These are phyloP conservation scores for Siniperca undulata DNA, from an alignment of 2,797 vertebrate genomes.

Conservation along the genomic window DNA sequence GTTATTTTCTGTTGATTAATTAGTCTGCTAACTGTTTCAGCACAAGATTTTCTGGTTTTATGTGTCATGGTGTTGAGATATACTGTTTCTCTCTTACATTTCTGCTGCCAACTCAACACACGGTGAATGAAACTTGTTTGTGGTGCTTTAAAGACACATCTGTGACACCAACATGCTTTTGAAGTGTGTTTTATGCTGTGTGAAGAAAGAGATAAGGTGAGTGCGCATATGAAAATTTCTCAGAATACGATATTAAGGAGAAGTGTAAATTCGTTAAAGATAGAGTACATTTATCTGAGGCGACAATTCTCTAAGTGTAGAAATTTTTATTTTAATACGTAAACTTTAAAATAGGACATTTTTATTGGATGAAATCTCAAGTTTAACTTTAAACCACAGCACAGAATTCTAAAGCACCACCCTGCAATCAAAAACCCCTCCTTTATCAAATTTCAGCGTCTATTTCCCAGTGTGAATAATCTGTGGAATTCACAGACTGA, in stretches of 20 bases:
- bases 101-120: not conserved
- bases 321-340: not conserved
- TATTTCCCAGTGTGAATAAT: not conserved
- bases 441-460: conserved; percentile 22
- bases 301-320: not conserved
- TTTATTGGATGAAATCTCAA: not conserved
- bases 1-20: not conserved
- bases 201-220: not conserved
- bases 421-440: not conserved
- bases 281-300: too few relatives aligned
- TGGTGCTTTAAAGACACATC: not conserved
- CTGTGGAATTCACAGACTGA: conserved; percentile 3
- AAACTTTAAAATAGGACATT: too few relatives aligned
- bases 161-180: not conserved
- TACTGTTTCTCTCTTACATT: not conserved
- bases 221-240: too few relatives aligned
- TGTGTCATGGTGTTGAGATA: not conserved
- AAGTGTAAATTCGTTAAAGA: too few relatives aligned
- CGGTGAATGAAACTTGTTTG: not conserved
- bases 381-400: conserved; percentile 5
- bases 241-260: too few relatives aligned
- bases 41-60: too few relatives aligned
- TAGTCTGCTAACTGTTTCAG: not conserved
- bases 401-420: not conserved
- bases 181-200: not conserved